Conservation (phyloP, 2,113 vertebrate genomes). For the Micronisus gabar region DNA sequence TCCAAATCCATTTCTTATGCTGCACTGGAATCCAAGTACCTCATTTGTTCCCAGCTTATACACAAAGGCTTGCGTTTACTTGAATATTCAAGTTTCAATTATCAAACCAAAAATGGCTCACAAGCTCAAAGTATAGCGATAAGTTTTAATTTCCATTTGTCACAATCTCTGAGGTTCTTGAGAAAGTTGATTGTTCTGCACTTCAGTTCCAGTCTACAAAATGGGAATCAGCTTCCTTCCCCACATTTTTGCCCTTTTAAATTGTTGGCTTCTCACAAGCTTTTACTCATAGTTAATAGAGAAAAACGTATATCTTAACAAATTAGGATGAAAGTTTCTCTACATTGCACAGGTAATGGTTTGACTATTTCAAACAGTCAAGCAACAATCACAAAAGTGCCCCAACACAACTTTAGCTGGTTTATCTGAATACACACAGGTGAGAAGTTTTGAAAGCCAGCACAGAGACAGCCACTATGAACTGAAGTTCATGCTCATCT, state of each 20-base stretch:
- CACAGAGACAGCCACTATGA: not conserved
- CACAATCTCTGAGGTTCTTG: not conserved
- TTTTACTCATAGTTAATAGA: too few species aligned
- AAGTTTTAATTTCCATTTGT: not conserved
- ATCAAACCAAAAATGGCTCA: not conserved
- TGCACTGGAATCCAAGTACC: not conserved
- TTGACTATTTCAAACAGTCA: not conserved
- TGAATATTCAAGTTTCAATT: not conserved
- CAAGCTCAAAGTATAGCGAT: accelerated
- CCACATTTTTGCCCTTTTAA: not conserved
- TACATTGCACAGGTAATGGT: not conserved
- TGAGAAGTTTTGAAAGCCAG: not conserved
- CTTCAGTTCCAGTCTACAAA: not conserved
- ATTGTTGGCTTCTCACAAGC: not conserved
- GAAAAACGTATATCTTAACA: too few species aligned
- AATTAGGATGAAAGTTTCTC: not conserved
- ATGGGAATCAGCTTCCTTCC: not conserved
- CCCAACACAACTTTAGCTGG: not conserved
- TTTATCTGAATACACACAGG: not conserved
- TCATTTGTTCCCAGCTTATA: not conserved
- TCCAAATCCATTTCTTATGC: not conserved
- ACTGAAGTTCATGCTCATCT: not conserved
- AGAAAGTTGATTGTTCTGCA: not conserved
- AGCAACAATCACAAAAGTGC: not conserved
- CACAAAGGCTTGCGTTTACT: not conserved